Conservation (phyloP, 2,888 invertebrate species). For the Hetaerina titia region DNA sequence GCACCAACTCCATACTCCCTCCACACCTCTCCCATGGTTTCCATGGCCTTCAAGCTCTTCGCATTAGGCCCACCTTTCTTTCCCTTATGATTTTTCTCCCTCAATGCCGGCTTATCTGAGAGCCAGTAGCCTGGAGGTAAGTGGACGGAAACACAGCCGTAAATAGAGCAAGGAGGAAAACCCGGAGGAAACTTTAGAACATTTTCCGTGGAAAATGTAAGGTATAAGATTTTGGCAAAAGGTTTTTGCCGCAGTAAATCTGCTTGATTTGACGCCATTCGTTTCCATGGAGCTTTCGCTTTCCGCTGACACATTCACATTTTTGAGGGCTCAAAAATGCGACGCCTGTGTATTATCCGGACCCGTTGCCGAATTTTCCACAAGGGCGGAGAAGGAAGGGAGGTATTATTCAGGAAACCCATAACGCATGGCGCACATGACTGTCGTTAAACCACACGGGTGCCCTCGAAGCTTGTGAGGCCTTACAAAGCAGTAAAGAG, state of each 20-base stretch:
- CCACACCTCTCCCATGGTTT: background rate
- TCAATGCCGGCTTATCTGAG: background rate
- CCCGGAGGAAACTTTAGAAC: background rate
- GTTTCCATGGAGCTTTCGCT: background rate
- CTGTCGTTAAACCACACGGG: background rate
- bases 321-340: background rate
- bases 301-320: background rate
- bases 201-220: background rate
- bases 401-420: background rate
- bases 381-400: background rate
- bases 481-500: background rate
- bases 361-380: background rate
- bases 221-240: background rate
- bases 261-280: slow-evolving; percentile 1
- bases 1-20: background rate
- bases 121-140: background rate
- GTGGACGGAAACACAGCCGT: background rate
- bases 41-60: background rate
- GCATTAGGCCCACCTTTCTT: background rate
- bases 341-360: background rate
- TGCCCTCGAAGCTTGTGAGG: background rate
- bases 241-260: background rate
- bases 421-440: background rate
- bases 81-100: background rate
- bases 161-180: background rate